Conservation (phyloP, 2,888 invertebrate species). For the Acleris literana region DNA sequence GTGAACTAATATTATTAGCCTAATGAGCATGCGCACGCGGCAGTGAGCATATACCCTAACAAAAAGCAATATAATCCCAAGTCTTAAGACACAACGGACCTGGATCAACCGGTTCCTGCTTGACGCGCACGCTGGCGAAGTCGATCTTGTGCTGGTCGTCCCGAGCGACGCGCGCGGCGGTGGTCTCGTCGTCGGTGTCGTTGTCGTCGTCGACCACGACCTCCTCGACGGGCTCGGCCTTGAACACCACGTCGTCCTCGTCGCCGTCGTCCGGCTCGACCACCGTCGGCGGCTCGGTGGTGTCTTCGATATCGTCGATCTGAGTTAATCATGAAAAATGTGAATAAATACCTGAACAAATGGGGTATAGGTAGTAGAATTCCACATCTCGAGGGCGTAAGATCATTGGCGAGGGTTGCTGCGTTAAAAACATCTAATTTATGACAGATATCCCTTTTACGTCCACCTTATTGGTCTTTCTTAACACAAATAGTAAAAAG, state of each 20-base stretch:
- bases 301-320: slow-evolving; percentile 19
- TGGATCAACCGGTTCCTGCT: slow-evolving; percentile 88
- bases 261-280: slow-evolving; percentile 72
- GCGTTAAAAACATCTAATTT: too few relatives aligned
- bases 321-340: background rate
- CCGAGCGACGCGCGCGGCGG: slow-evolving; percentile 54
- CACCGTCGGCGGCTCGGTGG: background rate
- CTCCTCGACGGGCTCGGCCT: slow-evolving; percentile 86
- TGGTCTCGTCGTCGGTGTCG: slow-evolving; percentile 83
- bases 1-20: too few relatives aligned
- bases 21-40: too few relatives aligned
- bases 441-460: too few relatives aligned
- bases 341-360: too few relatives aligned
- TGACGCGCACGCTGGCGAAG: slow-evolving; percentile 83
- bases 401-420: too few relatives aligned
- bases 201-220: slow-evolving; percentile 86
- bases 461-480: too few relatives aligned
- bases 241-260: slow-evolving; percentile 86
- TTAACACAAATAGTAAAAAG: too few relatives aligned
- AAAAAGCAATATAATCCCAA: too few relatives aligned
- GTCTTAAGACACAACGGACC: slow-evolving; percentile 60
- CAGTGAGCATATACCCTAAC: too few relatives aligned
- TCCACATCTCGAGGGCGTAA: too few relatives aligned
- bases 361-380: too few relatives aligned
- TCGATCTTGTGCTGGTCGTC: slow-evolving; percentile 60